phyloP scores from a whole-genome alignment of 2,797 vertebrate species.

The Siniperca scherzeri region DNA sequence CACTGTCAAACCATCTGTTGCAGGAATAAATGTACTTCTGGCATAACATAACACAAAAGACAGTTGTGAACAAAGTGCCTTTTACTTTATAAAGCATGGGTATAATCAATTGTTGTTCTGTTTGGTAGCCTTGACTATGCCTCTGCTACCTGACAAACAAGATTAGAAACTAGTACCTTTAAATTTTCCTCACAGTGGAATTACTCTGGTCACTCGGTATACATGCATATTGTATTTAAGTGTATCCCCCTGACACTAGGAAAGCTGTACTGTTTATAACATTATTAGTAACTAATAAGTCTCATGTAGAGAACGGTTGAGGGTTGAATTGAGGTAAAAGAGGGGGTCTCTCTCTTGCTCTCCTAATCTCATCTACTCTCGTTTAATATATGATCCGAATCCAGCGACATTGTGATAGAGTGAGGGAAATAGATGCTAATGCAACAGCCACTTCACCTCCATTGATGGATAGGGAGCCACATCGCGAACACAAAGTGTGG shows the following conservation, averaged over 20 bases:
- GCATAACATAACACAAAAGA: not conserved
- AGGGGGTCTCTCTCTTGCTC: conserved; percentile 20
- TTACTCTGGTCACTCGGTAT: not conserved
- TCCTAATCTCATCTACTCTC: conserved; percentile 53
- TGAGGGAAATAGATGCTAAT: conserved; percentile 67
- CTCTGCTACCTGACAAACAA: conserved; percentile 5
- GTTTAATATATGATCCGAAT: conserved; percentile 64
- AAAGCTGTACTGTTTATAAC: conserved; percentile 21
- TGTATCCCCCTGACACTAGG: not conserved
- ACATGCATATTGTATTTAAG: not conserved
- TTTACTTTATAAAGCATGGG: conserved; percentile 22
- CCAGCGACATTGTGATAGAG: conserved; percentile 50
- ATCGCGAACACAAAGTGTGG: conserved; percentile 68
- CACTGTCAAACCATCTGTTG: not conserved
- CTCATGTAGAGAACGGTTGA: not conserved
- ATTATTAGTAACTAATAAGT: conserved; percentile 31
- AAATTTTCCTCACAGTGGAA: conserved; percentile 3
- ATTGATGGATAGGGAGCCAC: conserved; percentile 71
- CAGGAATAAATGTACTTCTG: not conserved
- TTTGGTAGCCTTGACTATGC: not conserved
- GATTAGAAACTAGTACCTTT: conserved; percentile 14
- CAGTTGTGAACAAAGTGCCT: not conserved
- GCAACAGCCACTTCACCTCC: conserved; percentile 60
- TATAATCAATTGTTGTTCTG: conserved; percentile 12
- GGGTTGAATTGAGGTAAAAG: conserved; percentile 35